A percentile compares a stretch with the other conserved stretches of the same genome.
phyloP scores from a whole-genome alignment of 2,113 vertebrate species.

The Noctilio leporinus region DNA sequence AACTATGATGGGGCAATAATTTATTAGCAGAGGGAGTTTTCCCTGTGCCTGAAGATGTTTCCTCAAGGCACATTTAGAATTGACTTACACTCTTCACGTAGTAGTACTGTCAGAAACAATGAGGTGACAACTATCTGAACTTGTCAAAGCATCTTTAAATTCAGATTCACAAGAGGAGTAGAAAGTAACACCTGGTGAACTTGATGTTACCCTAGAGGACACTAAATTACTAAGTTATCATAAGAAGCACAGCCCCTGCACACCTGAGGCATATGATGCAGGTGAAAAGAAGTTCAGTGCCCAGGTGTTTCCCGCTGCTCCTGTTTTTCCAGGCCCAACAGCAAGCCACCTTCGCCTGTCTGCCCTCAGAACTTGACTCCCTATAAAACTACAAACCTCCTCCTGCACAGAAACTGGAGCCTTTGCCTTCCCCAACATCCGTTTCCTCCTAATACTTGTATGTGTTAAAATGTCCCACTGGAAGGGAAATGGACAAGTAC shows the following conservation, averaged over 20 bases:
- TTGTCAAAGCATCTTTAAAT: conserved; percentile 27
- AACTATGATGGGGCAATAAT: not conserved
- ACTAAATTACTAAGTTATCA: not conserved
- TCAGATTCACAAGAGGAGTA: not conserved
- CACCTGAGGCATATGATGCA: conserved; percentile 18
- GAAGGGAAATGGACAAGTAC: not conserved
- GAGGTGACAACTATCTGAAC: conserved; percentile 34
- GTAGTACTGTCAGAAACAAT: not conserved
- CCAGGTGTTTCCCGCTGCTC: not conserved
- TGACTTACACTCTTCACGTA: not conserved
- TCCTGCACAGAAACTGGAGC: not conserved
- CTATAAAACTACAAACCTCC: not conserved
- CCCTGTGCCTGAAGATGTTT: not conserved
- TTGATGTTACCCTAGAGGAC: not conserved
- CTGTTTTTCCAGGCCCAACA: not conserved
- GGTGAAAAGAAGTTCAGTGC: not conserved
- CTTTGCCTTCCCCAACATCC: not conserved
- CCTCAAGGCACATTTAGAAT: not conserved
- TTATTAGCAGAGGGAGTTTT: not conserved
- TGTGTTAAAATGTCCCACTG: not conserved
- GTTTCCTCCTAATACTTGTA: not conserved
- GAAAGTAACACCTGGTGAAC: conserved; percentile 16
- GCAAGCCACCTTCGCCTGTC: not conserved
- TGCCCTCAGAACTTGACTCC: not conserved
- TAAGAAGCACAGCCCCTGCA: not conserved